These are phyloP conservation scores for Columba guinea DNA, from an alignment of 2,797 vertebrate genomes.

Conservation along the genomic window DNA sequence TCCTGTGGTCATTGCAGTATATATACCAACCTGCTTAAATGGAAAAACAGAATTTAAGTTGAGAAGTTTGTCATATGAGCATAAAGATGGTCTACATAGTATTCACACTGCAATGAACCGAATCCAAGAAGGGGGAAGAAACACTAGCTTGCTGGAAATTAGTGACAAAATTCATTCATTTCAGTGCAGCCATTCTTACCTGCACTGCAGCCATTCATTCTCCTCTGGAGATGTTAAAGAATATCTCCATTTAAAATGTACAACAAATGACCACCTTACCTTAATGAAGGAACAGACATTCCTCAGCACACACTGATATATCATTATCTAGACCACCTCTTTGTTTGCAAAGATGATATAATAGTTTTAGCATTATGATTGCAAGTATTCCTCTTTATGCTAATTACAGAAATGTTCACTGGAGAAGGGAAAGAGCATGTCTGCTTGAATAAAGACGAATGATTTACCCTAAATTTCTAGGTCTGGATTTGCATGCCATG, in stretches of 20 bases:
- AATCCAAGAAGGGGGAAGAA: background rate
- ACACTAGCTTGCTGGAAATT: background rate
- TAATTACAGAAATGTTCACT: background rate
- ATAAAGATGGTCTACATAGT: background rate
- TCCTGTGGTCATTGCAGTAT: background rate
- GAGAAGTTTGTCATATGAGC: background rate
- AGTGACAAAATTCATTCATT: background rate
- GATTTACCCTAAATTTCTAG: background rate
- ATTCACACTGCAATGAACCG: background rate
- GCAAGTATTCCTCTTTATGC: background rate
- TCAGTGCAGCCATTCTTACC: background rate
- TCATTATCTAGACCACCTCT: background rate
- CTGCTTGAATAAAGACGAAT: background rate
- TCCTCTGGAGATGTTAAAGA: background rate
- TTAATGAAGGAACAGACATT: background rate
- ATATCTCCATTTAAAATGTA: background rate
- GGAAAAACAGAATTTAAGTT: background rate
- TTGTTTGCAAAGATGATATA: background rate
- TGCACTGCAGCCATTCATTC: background rate
- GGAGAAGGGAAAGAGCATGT: background rate
- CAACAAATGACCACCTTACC: background rate
- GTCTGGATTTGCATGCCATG: background rate
- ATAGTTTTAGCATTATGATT: background rate
- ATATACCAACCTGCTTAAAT: background rate
- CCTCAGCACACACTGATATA: background rate